Evolutionary conservation across 1,140 invertebrate species (phyloP), one percentile per base, ranked within the genome.

Genomic region (Proctacanthus coquilletti): DNA sequence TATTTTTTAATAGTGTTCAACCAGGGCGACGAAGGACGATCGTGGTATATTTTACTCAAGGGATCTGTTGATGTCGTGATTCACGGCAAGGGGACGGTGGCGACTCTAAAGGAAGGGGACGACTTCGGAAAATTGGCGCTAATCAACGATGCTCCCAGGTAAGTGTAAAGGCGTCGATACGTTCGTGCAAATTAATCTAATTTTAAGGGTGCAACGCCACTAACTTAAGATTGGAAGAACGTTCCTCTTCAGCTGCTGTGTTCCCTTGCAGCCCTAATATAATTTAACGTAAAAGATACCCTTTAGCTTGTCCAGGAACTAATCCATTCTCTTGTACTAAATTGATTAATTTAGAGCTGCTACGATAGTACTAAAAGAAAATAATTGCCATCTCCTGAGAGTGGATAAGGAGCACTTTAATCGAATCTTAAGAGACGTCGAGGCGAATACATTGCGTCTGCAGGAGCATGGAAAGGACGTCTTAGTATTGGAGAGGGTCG

Each of bases 351-450:
- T 34, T 55, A 82, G 84, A 56, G 84, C 84, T 39, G 84, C 84
- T 3, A 86, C 84, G 10, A 88, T 89, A 42, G 73, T 84, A 5
- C 68, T 85, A 5, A 64, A 77, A 45, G 84, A 91, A 55, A 77
- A 84, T 53, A 84, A 84, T 60, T 84, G 82, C 47, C 84, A 88
- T 54, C 81, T 89, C 51, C 60, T 89, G 20, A 66, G 84, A 20
- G 84, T 89, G 2, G 84, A 91, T 56, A 91, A 89, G 60, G 78
- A 85, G 39, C 78, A 87, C 55, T 91, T 91, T 56, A 86, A 88
- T 63, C 65, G 83, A 45, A 87, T 84, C 38, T 61, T 85, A 23
- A 60, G 79, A 44, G 85, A 89, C 64, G 83, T 87, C 5, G 85
- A 89, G 62, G 82, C 84, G 11, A 89, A 89, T 53, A 91, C 84